phyloP scores from a whole-genome alignment of 1,140 invertebrate species.

The Orchesella cincta region DNA sequence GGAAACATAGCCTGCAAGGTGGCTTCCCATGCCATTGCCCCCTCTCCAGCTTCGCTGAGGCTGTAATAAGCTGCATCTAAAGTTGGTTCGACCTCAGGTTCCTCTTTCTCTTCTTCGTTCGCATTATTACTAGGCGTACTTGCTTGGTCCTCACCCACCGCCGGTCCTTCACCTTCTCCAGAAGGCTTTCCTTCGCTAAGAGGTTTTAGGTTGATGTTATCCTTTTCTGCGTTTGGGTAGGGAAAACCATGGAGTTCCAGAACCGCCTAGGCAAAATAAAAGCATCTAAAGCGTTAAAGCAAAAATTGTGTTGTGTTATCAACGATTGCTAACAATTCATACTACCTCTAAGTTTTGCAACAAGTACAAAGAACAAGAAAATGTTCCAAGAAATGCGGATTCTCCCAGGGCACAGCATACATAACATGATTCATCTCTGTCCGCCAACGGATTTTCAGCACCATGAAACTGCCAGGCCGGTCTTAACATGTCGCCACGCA shows the following conservation, averaged over 20 bases:
- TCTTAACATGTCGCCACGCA: slow-evolving; percentile 44
- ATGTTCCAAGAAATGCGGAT: slow-evolving; percentile 43
- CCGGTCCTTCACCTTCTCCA: slow-evolving; percentile 13
- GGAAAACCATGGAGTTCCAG: slow-evolving; percentile 41
- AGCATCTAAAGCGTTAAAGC: not conserved
- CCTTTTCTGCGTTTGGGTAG: not conserved
- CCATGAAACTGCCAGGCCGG: slow-evolving; percentile 47
- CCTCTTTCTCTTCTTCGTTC: not conserved
- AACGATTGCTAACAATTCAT: not conserved
- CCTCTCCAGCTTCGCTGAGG: slow-evolving; percentile 48
- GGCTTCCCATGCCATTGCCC: slow-evolving; percentile 49
- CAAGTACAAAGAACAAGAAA: slow-evolving; percentile 39
- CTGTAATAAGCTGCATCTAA: slow-evolving; percentile 30
- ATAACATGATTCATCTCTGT: slow-evolving; percentile 47
- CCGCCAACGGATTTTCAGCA: slow-evolving; percentile 48
- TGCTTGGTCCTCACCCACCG: not conserved
- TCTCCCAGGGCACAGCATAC: slow-evolving; percentile 48
- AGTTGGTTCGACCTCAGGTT: not conserved
- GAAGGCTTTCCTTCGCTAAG: not conserved
- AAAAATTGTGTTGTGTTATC: not conserved
- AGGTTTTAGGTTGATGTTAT: not conserved
- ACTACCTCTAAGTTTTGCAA: slow-evolving; percentile 47
- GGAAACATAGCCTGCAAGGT: slow-evolving; percentile 49
- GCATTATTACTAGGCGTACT: not conserved
- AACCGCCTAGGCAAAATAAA: slow-evolving; percentile 33